Evolutionary conservation across 2,797 vertebrate genomes (phyloP).

Genomic region (Sebastes reedi): DNA sequence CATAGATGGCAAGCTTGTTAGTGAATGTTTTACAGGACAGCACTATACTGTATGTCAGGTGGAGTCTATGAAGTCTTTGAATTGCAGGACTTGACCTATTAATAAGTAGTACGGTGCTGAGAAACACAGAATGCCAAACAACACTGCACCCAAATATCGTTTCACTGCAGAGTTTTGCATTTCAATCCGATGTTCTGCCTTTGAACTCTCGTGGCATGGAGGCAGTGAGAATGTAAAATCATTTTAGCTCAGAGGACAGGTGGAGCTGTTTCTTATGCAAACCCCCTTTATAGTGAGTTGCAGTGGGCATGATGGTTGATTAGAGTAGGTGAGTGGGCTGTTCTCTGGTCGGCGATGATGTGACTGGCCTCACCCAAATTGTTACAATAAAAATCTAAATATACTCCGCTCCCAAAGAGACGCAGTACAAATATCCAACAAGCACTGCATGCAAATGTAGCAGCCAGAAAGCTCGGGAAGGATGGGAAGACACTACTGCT

Average conservation of each 20-base stretch:
- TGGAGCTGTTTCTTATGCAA: constrained; percentile 21
- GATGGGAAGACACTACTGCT: constrained; percentile 15
- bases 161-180: constrained; percentile 64
- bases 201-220: constrained; percentile 43
- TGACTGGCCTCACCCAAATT: background rate
- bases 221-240: constrained; percentile 49
- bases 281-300: background rate
- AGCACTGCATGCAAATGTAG: constrained; percentile 25
- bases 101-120: constrained; percentile 14
- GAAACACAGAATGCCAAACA: constrained; percentile 49
- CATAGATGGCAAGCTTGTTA: constrained; percentile 7
- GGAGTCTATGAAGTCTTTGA: constrained; percentile 23
- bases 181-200: constrained; percentile 54
- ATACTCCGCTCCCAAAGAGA: background rate
- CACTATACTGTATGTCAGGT: constrained; percentile 2
- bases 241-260: constrained; percentile 30
- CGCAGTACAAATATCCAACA: constrained; percentile 4
- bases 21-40: constrained; percentile 1
- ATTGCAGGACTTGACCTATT: constrained; percentile 43
- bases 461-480: constrained; percentile 1
- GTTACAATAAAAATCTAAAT: constrained; percentile 15
- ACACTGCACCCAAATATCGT: constrained; percentile 22
- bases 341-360: background rate
- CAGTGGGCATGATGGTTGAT: constrained; percentile 17
- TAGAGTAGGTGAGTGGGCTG: background rate